Evolutionary conservation across 2,797 vertebrate species (phyloP), one percentile per base, ranked within the genome.

Genomic region (Myotis myotis): DNA sequence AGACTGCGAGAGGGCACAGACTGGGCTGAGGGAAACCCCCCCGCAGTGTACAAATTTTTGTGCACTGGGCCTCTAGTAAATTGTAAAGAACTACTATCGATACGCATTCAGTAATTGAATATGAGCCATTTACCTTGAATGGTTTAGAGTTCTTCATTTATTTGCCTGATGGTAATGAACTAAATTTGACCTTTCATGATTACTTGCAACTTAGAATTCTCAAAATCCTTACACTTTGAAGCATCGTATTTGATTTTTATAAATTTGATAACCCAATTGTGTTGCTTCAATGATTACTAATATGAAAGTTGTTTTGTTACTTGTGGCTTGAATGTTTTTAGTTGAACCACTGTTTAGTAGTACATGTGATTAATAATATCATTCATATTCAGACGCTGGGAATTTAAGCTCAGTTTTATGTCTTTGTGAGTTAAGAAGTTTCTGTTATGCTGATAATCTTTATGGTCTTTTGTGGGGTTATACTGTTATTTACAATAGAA

Each of bases 401-500:
- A 51, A 84, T 74, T 87, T 93, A 76, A 95, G 41, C 23, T 78
- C 70, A 78, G 38, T 68, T 94, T 89, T 90, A 75, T 93, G 64
- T 92, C 66, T 55, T 7, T 82, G 33, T 75, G 79, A 87, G 4
- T 25, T 93, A 93, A 83, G 30, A 80, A 86, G 22, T 95, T 91
- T 93, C 30, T 85, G 49, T 96, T 95, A 85, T 94, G 30, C 49
- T 85, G 86, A 95, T n/a, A 72, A 86, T 19, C 41, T 62, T 80
- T 79, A 51, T 87, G 33, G 47, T 72, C 38, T 81, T 95, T 94
- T 93, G 47, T 94, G 17, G 30, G 47, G 78, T 82, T 89, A 57
- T 87, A 62, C 57, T 86, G 47, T 79, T 94, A 80, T 71, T 91
- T 93, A 51, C 88, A 96, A 91, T 53, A 87, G 75, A 95, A 92